Conservation (phyloP, 2,888 invertebrate species). For the Hydriomena furcata region DNA sequence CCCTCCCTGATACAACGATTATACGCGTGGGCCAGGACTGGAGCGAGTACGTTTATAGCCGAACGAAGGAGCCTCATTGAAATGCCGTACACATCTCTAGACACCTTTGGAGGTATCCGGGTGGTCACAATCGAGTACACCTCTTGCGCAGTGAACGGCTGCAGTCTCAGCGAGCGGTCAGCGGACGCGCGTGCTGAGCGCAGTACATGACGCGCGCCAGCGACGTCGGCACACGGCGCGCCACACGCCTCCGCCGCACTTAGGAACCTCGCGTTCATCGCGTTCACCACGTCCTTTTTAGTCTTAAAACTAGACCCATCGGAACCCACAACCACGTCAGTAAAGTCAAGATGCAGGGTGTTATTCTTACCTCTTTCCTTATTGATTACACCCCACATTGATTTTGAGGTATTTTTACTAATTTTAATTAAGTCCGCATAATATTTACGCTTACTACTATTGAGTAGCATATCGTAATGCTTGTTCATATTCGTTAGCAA, state of each 20-base stretch:
- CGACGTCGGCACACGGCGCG: conserved; percentile 13
- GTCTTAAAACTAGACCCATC: background rate
- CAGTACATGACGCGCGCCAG: background rate
- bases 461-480: background rate
- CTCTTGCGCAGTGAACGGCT: conserved; percentile 3
- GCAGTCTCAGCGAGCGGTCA: conserved; percentile 3
- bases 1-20: conserved; percentile 9
- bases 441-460: background rate
- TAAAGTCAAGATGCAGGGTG: background rate
- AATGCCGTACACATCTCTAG: conserved; percentile 13
- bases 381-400: conserved; percentile 13
- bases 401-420: background rate
- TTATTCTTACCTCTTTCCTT: conserved; percentile 7
- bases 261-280: conserved; percentile 11
- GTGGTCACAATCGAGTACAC: conserved; percentile 3
- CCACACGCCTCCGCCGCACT: conserved; percentile 9
- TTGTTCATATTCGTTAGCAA: conserved; percentile 1
- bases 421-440: background rate
- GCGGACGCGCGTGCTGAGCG: conserved; percentile 1
- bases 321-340: background rate
- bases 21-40: background rate
- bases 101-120: conserved; percentile 2
- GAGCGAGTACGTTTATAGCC: background rate
- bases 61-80: background rate
- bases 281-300: conserved; percentile 3